phyloP scores from a whole-genome alignment of 2,888 invertebrate genomes.

The Caenorhabditis drosophilae region DNA sequence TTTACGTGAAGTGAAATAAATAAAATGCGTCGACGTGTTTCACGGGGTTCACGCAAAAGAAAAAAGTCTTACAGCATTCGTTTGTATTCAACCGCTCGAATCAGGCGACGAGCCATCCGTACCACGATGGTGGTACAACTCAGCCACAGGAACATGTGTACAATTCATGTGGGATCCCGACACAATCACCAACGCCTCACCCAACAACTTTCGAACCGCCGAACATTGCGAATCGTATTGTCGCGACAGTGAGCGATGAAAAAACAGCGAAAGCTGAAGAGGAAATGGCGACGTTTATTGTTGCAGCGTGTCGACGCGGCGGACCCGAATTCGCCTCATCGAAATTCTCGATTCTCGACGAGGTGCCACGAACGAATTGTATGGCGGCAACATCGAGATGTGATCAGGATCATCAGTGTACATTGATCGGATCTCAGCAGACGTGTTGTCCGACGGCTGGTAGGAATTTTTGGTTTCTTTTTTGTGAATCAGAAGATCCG shows the following conservation, averaged over 20 bases:
- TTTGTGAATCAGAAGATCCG: neutral
- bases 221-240: slow-evolving; percentile 65
- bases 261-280: neutral
- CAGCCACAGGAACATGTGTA: slow-evolving; percentile 62
- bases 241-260: slow-evolving; percentile 51
- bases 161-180: slow-evolving; percentile 66
- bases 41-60: too few species aligned
- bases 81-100: slow-evolving; percentile 63
- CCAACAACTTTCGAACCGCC: slow-evolving; percentile 63
- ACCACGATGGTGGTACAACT: slow-evolving; percentile 66
- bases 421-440: slow-evolving; percentile 60
- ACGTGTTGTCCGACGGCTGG: slow-evolving; percentile 63
- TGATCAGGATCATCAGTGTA: slow-evolving; percentile 55
- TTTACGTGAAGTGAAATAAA: too few species aligned
- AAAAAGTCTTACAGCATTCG: slow-evolving; percentile 59
- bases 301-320: slow-evolving; percentile 58
- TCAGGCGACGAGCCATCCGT: slow-evolving; percentile 63
- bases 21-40: too few species aligned
- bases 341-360: slow-evolving; percentile 57
- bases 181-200: slow-evolving; percentile 59
- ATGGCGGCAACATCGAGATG: slow-evolving; percentile 54
- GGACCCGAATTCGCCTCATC: slow-evolving; percentile 51
- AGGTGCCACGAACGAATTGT: slow-evolving; percentile 60
- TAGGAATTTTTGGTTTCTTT: slow-evolving; percentile 21
- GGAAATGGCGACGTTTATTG: neutral